Conservation (phyloP, 1,140 invertebrate species). For the Drosophila sp. region DNA sequence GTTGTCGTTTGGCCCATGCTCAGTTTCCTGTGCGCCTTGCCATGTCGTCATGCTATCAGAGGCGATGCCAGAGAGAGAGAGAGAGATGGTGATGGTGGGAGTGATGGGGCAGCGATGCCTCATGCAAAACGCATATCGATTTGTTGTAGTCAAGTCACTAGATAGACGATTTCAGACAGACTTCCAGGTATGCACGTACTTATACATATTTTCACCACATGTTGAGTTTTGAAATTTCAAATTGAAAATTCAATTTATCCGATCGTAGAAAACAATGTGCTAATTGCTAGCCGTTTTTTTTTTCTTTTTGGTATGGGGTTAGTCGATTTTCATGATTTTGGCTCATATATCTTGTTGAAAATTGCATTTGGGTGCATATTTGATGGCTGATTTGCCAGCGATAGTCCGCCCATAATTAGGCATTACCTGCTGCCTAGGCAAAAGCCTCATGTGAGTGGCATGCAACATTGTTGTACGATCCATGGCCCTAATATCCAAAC, state of each 20-base stretch:
- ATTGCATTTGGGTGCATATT: conserved; percentile 53
- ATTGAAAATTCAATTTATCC: conserved; percentile 44
- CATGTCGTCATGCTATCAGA: conserved; percentile 71
- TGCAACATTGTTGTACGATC: conserved; percentile 51
- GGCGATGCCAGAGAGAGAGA: conserved; percentile 11
- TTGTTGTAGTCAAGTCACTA: conserved; percentile 36
- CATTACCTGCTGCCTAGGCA: conserved; percentile 28
- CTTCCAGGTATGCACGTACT: neutral
- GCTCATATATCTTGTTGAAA: conserved; percentile 56
- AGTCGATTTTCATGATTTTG: conserved; percentile 54
- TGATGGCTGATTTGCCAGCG: conserved; percentile 67
- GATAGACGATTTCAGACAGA: neutral
- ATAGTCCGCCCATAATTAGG: conserved; percentile 72
- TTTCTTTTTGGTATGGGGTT: too few species aligned
- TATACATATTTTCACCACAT: conserved; percentile 54
- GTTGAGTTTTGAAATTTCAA: conserved; percentile 35
- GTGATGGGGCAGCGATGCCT: conserved; percentile 11
- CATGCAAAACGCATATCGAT: conserved; percentile 64
- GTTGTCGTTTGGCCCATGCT: conserved; percentile 57
- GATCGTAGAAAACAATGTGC: conserved; percentile 51
- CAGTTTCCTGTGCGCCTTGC: conserved; percentile 71
- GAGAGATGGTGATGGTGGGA: conserved; percentile 14
- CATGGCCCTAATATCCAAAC: conserved; percentile 26
- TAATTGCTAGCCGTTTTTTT: conserved; percentile 34
- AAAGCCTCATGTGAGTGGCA: conserved; percentile 32